Base-by-base conservation (phyloP, 2,113 vertebrate species). In the Maccullochella peelii region DNA sequence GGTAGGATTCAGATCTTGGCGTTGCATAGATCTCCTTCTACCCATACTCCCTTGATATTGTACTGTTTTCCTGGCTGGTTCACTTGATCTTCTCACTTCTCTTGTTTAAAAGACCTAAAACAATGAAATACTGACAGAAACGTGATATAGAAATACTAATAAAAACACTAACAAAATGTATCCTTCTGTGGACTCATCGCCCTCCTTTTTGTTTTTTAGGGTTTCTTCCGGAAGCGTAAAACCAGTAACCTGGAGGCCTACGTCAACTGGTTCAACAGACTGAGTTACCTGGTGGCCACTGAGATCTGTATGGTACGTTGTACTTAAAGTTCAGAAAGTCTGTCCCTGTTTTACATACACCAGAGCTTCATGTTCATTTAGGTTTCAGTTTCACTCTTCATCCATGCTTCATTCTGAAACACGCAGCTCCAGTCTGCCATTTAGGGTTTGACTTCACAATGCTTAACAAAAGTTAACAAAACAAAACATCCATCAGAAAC, bases 211-310 rank as follows among this genome's bases (percentile, higher is more conserved):
- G 55, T 76, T 33, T 82, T 62, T 67, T 74, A 98, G 97, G 95
- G 97, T 82, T 97, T 97, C 90, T 98, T 99, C 93, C 94, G 93
- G 71, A 97, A 97, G 90, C 96, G 97, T 84, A 97, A 97, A 90
- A 96, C 96, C 0, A 96, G 94, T 79, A 97, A 98, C 91, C 96
- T 99, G 8, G 98, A 99, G 87, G 97, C 97, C 20, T 98, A 99
- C 2, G 94, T 99, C 75, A 97, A 96, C 79, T 99, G 97, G 98
- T 98, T 98, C 95, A 99, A 98, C 73, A 94, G 97, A 33, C 94
- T 98, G 75, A 98, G 97, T 85, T 99, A 96, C 91, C 95, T 99
- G 0, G 97, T 97, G 52, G 97, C 98, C 1, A 99, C 98, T 0
- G 98, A 98, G 95, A 98, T 98, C 87, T 99, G 98, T 85, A 96